phyloP scores from a whole-genome alignment of 2,113 vertebrate species.

The Pteropus alecto region DNA sequence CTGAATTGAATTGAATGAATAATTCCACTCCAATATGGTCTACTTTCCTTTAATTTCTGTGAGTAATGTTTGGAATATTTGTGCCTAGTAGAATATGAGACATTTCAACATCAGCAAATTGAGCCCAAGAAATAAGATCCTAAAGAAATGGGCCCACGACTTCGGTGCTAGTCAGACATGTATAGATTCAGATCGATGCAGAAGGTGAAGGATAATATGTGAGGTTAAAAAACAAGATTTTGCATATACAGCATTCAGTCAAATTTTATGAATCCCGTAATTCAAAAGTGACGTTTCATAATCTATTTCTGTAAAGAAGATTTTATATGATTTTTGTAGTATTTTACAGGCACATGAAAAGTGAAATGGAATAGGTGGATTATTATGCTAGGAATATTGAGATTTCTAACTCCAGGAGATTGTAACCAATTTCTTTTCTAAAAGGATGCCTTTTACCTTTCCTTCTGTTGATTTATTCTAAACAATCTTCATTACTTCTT shows the following conservation, averaged over 20 bases:
- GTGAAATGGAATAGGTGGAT: background rate
- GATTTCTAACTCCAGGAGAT: background rate
- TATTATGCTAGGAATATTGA: background rate
- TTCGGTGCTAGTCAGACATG: background rate
- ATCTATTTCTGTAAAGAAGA: background rate
- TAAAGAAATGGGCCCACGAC: background rate
- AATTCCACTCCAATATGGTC: constrained; percentile 61
- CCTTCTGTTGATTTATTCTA: background rate
- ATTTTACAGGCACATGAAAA: background rate
- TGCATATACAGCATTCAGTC: background rate
- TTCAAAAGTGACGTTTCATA: background rate
- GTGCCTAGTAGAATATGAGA: constrained; percentile 48
- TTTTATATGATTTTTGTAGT: background rate
- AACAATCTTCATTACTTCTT: background rate
- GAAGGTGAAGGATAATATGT: background rate
- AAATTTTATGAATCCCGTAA: background rate
- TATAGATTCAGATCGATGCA: background rate
- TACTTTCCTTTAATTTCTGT: constrained; percentile 72
- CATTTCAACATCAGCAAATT: constrained; percentile 58
- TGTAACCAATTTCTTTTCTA: background rate
- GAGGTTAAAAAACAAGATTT: background rate
- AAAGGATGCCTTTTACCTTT: background rate
- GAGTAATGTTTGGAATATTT: constrained; percentile 60
- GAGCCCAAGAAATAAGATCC: constrained; percentile 24
- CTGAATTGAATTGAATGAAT: constrained; percentile 61